These are phyloP conservation scores for Aythya baeri DNA, from an alignment of 2,113 vertebrate genomes.

Conservation along the genomic window DNA sequence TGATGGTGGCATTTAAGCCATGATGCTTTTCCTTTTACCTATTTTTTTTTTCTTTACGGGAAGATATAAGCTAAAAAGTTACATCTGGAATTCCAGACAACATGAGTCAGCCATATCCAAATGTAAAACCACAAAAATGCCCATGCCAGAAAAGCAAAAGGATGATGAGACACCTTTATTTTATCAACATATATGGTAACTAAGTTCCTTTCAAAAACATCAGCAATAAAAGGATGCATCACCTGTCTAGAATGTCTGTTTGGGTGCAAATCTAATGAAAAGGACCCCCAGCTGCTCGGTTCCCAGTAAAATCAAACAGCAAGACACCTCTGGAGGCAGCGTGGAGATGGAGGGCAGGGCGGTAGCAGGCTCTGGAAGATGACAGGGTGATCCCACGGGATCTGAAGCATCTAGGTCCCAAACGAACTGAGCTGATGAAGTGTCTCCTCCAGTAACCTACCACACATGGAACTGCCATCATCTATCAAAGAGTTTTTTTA, in stretches of 20 bases:
- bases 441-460: not conserved
- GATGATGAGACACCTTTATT: not conserved
- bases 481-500: not conserved
- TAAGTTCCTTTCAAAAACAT: not conserved
- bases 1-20: not conserved
- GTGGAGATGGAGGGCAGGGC: not conserved
- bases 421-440: not conserved
- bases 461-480: not conserved
- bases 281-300: not conserved
- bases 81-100: not conserved
- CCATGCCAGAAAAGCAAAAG: not conserved
- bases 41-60: not conserved
- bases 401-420: not conserved
- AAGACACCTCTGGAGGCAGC: not conserved
- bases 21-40: not conserved
- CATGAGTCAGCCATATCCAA: not conserved
- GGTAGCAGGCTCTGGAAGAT: not conserved
- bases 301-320: conserved; percentile 18
- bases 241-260: accelerated
- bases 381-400: not conserved
- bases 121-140: not conserved
- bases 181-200: not conserved
- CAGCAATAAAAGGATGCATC: not conserved
- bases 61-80: not conserved
- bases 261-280: not conserved